A percentile compares a stretch with the other conserved stretches of the same genome.
These are phyloP conservation scores for Galeopterus variegatus DNA, from an alignment of 2,113 vertebrate genomes.

Conservation along the genomic window DNA sequence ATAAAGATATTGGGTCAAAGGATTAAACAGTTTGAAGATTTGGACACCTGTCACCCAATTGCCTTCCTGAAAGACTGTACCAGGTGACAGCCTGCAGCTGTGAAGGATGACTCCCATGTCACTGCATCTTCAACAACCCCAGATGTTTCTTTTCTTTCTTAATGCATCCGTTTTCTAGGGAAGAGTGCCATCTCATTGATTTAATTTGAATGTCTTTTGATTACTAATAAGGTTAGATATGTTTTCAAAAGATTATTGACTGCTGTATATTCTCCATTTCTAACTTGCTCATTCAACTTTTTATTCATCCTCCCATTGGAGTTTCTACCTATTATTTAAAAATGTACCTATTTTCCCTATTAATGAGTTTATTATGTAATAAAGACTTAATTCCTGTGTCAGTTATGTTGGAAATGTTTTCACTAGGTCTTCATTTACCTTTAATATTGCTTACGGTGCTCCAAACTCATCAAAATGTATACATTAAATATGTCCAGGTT, in stretches of 20 bases:
- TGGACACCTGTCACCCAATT: not conserved
- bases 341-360: no score
- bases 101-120: fast-evolving
- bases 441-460: not conserved
- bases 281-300: not conserved
- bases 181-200: not conserved
- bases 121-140: not conserved
- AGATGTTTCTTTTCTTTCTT: not conserved
- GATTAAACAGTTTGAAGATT: not conserved
- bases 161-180: conserved; percentile 19
- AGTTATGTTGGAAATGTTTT: conserved; percentile 16
- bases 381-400: not conserved
- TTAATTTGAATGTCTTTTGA: conserved; percentile 9
- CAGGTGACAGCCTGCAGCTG: fast-evolving
- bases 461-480: not conserved
- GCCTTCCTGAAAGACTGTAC: not conserved
- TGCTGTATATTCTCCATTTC: not conserved
- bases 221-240: not conserved
- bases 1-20: not conserved
- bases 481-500: not conserved
- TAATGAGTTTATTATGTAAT: not conserved
- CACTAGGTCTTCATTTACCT: not conserved
- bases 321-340: not conserved
- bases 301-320: not conserved
- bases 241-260: not conserved